Conservation (phyloP, 1,140 invertebrate genomes). For the Delia radicum region DNA sequence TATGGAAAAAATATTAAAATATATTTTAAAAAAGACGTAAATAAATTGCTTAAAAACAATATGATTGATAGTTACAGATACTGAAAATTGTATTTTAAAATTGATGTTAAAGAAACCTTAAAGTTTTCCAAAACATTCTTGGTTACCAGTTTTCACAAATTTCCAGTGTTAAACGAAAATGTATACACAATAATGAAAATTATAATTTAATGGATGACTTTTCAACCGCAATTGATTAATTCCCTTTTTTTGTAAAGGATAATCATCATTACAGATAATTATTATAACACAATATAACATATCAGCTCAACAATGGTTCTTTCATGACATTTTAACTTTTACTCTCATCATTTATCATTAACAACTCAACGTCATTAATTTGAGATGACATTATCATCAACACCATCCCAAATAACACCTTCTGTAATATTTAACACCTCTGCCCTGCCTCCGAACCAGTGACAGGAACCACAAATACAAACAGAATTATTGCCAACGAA, state of each 20-base stretch:
- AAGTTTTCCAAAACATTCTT: not conserved
- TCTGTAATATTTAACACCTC: not conserved
- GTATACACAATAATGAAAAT: not conserved
- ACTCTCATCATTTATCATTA: slow-evolving; percentile 20
- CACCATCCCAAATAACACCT: not conserved
- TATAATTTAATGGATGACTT: slow-evolving; percentile 15
- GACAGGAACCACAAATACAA: not conserved
- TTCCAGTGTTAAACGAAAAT: not conserved
- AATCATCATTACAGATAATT: not conserved
- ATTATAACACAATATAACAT: not conserved
- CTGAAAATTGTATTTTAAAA: not conserved
- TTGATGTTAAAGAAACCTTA: not conserved
- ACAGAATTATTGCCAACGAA: slow-evolving; percentile 3
- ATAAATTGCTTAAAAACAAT: too few species aligned
- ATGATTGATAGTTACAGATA: not conserved
- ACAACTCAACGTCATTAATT: slow-evolving; percentile 19
- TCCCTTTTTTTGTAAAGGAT: not conserved
- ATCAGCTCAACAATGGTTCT: not conserved
- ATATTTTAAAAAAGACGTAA: too few species aligned
- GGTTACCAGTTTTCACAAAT: not conserved
- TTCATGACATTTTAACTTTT: slow-evolving; percentile 12
- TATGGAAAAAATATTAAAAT: too few species aligned
- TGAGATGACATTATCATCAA: slow-evolving; percentile 17
- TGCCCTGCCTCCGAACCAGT: not conserved
- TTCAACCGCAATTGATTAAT: slow-evolving; percentile 19